Base-by-base conservation (phyloP, 2,797 vertebrate genomes). In the Aselliscus stoliczkanus region DNA sequence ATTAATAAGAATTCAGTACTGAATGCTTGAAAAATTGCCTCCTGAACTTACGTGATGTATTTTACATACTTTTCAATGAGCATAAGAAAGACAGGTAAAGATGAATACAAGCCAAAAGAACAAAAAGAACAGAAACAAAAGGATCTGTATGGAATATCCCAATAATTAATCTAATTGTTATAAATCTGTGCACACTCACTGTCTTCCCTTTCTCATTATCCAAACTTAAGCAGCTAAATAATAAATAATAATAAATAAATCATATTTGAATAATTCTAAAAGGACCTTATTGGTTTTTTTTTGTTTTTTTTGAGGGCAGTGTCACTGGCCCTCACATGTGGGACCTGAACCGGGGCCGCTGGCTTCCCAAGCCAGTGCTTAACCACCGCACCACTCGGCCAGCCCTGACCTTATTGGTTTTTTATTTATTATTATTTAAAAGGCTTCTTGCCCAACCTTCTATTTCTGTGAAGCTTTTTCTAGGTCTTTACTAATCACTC, bases 361-460 rank as follows among this genome's bases (percentile, higher is more conserved):
- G n/a, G n/a, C n/a, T n/a, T n/a, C n/a, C n/a, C n/a, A n/a, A n/a
- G n/a, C n/a, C n/a, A n/a, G n/a, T n/a, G n/a, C n/a, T n/a, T n/a
- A n/a, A n/a, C n/a, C n/a, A n/a, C n/a, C n/a, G n/a, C n/a, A n/a
- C n/a, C n/a, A n/a, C n/a, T n/a, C n/a, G n/a, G n/a, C n/a, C n/a
- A n/a, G n/a, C n/a, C n/a, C n/a, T n/a, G n/a, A n/a, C n/a, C n/a
- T n/a, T n/a, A n/a, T n/a, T n/a, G n/a, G n/a, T n/a, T n/a, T n/a
- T n/a, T n/a, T n/a, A n/a, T n/a, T n/a, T 67, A 34, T 60, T 88
- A 80, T 80, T 80, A 64, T 90, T 95, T 87, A 64, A 89, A 95
- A 82, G 20, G 20, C 56, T 88, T 58, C 29, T 81, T 94, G 50
- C 2, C 11, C 44, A 25, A 44, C 62, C 6, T 23, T 44, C 15